A percentile compares a stretch with the other conserved stretches of the same genome.
phyloP scores from a whole-genome alignment of 1,140 invertebrate genomes.

The Aphelenchoides fujianensis region DNA sequence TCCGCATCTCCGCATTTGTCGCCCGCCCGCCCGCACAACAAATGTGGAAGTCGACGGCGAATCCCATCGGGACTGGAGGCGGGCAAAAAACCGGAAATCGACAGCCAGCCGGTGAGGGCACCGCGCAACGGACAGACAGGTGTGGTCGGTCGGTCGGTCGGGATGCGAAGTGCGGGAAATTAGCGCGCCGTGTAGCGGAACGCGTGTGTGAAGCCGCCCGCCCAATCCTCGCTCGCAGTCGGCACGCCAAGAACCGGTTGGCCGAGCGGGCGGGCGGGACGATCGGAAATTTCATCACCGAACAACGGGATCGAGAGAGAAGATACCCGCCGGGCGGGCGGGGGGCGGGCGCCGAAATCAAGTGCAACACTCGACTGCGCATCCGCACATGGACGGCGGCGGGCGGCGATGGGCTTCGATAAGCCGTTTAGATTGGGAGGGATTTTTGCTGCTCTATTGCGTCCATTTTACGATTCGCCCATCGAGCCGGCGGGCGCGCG shows the following conservation, averaged over 20 bases:
- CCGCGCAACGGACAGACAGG: background rate
- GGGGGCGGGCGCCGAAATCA: background rate
- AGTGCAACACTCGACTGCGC: background rate
- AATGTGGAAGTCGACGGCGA: background rate
- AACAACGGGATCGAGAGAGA: constrained; percentile 4
- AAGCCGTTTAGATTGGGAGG: constrained; percentile 1
- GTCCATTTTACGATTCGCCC: background rate
- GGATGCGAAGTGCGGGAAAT: background rate
- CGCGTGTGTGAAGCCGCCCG: background rate
- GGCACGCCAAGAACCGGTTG: too few relatives aligned
- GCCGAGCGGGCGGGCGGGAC: background rate
- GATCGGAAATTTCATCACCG: background rate
- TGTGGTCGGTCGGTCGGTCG: background rate
- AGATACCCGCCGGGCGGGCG: background rate
- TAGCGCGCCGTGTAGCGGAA: background rate
- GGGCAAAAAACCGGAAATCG: constrained; percentile 4
- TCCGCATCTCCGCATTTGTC: background rate
- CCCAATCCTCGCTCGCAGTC: too few relatives aligned
- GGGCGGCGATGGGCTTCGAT: background rate
- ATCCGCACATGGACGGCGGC: too few relatives aligned
- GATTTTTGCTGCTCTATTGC: background rate
- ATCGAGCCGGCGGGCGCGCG: background rate
- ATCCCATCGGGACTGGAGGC: background rate
- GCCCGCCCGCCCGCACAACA: background rate
- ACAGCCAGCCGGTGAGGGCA: too few relatives aligned